These are phyloP conservation scores for Argyresthia albistria DNA, from an alignment of 2,888 invertebrate species.

Conservation along the genomic window DNA sequence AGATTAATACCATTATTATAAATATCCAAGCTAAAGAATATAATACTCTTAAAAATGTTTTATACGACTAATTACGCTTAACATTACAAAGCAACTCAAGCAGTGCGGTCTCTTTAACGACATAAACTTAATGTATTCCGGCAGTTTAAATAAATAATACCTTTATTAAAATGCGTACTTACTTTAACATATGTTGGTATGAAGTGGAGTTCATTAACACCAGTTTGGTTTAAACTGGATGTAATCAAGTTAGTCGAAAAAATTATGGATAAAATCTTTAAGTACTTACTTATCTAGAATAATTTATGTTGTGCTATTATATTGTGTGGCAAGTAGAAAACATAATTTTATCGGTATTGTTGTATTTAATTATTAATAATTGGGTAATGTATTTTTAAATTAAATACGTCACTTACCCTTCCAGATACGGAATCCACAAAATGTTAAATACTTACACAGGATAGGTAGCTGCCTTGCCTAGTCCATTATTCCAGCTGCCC, in stretches of 20 bases:
- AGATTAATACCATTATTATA: background rate
- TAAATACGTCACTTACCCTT: no score
- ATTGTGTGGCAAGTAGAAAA: no score
- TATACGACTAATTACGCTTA: slow-evolving; percentile 20
- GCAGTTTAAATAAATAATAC: slow-evolving; percentile 52
- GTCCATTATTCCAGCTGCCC: no score
- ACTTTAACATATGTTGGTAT: slow-evolving; percentile 54
- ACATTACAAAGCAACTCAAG: slow-evolving; percentile 14
- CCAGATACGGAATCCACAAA: no score
- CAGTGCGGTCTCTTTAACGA: slow-evolving; percentile 21
- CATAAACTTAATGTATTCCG: slow-evolving; percentile 50
- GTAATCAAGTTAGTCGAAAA: background rate
- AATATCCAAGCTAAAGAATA: background rate
- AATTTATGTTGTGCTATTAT: no score
- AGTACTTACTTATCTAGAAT: no score
- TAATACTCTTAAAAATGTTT: slow-evolving; percentile 8
- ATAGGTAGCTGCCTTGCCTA: no score
- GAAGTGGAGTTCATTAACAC: slow-evolving; percentile 56
- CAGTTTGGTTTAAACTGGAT: background rate
- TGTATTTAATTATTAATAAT: no score
- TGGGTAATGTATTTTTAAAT: no score
- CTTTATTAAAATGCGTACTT: slow-evolving; percentile 63
- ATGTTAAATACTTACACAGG: no score
- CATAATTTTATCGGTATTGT: no score
- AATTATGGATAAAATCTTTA: no score